A percentile compares a stretch with the other conserved stretches of the same genome.
These are phyloP conservation scores for Ceraclea dissimilis DNA, from an alignment of 2,888 invertebrate species.

Conservation along the genomic window DNA sequence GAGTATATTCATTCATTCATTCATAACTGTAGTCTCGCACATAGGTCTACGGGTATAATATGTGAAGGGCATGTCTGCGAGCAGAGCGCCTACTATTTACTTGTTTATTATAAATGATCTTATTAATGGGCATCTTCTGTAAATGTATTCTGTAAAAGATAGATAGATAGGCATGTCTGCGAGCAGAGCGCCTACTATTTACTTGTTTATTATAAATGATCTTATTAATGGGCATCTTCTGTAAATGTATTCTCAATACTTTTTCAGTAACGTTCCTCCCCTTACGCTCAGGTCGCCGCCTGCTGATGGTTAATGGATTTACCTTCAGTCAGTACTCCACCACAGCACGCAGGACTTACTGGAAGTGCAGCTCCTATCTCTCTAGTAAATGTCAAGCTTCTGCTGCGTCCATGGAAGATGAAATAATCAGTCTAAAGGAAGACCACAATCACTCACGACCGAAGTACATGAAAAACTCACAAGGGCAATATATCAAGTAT, in stretches of 20 bases:
- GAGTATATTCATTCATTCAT: too few species aligned
- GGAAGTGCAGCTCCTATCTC: slow-evolving; percentile 13
- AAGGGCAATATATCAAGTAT: neutral
- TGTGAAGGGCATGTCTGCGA: too few species aligned
- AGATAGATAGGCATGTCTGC: too few species aligned
- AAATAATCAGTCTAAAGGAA: neutral
- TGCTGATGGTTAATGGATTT: slow-evolving; percentile 8
- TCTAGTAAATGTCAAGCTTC: slow-evolving; percentile 3
- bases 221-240: too few species aligned
- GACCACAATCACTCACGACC: slow-evolving; percentile 13
- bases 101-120: too few species aligned
- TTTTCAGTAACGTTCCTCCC: slow-evolving; percentile 8
- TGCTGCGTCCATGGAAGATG: slow-evolving; percentile 6
- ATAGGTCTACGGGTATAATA: too few species aligned
- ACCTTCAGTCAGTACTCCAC: slow-evolving; percentile 7
- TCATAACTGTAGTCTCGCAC: too few species aligned
- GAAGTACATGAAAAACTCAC: neutral
- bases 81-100: too few species aligned
- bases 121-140: too few species aligned
- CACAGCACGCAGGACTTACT: neutral
- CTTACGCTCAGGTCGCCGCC: neutral
- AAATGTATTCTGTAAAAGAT: neutral
- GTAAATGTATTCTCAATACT: neutral
- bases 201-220: too few species aligned
- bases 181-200: too few species aligned